phyloP scores from a whole-genome alignment of 1,140 invertebrate genomes.

The Drosophila pseudoananassae region DNA sequence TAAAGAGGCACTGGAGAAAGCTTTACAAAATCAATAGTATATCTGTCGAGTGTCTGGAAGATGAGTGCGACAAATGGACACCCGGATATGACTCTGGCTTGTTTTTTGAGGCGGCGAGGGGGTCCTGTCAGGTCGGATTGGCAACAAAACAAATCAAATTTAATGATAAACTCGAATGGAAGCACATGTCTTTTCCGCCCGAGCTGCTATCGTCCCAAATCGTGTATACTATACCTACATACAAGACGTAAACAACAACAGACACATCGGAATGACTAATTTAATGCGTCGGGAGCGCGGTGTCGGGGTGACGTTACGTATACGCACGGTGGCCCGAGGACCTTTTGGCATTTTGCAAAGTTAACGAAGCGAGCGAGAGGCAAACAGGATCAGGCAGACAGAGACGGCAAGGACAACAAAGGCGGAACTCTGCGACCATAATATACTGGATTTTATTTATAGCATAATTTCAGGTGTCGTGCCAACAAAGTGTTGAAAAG shows the following conservation, averaged over 20 bases:
- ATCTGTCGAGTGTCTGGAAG: slow-evolving; percentile 11
- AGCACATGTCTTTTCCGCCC: slow-evolving; percentile 71
- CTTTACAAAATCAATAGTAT: background rate
- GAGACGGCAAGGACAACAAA: slow-evolving; percentile 3
- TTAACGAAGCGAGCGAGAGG: slow-evolving; percentile 59
- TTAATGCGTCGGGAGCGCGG: slow-evolving; percentile 41
- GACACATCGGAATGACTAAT: slow-evolving; percentile 63
- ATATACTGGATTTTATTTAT: slow-evolving; percentile 71
- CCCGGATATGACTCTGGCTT: slow-evolving; percentile 29
- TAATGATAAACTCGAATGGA: slow-evolving; percentile 75
- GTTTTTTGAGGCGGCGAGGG: slow-evolving; percentile 7
- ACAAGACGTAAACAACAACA: slow-evolving; percentile 45
- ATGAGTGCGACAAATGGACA: slow-evolving; percentile 30
- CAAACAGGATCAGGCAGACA: slow-evolving; percentile 56
- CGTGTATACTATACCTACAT: background rate
- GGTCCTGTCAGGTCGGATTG: slow-evolving; percentile 40
- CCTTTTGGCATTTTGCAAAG: slow-evolving; percentile 58
- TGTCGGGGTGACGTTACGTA: slow-evolving; percentile 37
- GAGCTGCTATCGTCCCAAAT: slow-evolving; percentile 35
- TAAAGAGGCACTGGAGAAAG: slow-evolving; percentile 27
- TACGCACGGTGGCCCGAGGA: slow-evolving; percentile 46
- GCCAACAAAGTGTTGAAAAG: slow-evolving; percentile 55
- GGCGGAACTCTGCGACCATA: slow-evolving; percentile 30
- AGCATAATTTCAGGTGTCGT: slow-evolving; percentile 73
- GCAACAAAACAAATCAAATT: slow-evolving; percentile 78